These are phyloP conservation scores for Lophochroa leadbeateri DNA, from an alignment of 2,113 vertebrate species.

Conservation along the genomic window DNA sequence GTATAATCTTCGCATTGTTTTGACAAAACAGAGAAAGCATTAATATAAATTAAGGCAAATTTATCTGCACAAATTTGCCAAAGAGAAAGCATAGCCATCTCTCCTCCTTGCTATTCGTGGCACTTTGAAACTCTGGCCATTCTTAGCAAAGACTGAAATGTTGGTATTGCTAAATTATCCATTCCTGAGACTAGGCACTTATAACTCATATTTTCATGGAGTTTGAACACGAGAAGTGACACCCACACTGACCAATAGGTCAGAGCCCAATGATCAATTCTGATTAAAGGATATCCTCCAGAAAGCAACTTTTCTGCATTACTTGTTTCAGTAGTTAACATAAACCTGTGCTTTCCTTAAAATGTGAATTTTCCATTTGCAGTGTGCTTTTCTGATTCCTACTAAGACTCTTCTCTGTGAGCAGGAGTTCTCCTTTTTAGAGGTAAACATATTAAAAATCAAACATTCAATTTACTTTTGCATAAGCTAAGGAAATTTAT, in stretches of 20 bases:
- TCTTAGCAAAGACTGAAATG: neutral
- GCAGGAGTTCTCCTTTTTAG: neutral
- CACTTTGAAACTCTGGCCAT: neutral
- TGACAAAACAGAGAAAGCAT: neutral
- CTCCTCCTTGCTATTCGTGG: neutral
- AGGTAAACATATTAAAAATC: neutral
- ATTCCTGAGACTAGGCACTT: neutral
- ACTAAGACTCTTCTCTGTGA: neutral
- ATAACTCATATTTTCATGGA: neutral
- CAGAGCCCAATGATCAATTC: neutral
- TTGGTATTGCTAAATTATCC: neutral
- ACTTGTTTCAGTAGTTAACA: neutral
- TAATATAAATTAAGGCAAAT: neutral
- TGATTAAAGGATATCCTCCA: neutral
- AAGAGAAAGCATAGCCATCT: neutral
- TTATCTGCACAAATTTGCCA: neutral
- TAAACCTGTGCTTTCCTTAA: neutral
- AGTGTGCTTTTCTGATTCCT: neutral
- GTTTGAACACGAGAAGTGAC: neutral
- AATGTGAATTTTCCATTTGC: neutral
- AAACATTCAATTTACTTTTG: neutral
- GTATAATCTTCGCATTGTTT: neutral
- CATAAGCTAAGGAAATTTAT: neutral
- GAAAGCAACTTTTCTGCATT: neutral
- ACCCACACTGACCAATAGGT: neutral